Conservation (phyloP, 37 sponge, comb jelly and placozoan species). For the Ianthella basta region DNA sequence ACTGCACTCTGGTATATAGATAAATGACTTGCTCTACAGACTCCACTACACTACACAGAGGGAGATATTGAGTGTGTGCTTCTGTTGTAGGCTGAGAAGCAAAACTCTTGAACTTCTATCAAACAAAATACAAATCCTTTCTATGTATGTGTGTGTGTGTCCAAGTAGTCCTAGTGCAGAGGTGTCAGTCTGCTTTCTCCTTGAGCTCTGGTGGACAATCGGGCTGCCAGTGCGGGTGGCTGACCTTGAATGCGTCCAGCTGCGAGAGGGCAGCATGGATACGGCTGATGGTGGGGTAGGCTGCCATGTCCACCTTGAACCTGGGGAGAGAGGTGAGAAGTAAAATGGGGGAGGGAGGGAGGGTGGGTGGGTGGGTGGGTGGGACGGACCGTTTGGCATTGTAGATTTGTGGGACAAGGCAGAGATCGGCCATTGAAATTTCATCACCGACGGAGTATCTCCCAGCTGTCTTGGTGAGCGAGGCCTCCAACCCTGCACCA, state of each 20-base stretch:
- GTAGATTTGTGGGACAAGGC: conserved; percentile 92
- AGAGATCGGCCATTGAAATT: conserved; percentile 94
- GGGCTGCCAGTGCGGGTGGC: conserved; percentile 84
- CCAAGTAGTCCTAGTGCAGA: no score
- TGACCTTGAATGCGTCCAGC: conserved; percentile 74
- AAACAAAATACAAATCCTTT: no score
- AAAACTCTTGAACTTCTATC: no score
- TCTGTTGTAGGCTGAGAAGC: no score
- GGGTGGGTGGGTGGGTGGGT: not conserved
- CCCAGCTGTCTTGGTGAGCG: conserved; percentile 74
- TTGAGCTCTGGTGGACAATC: conserved; percentile 91
- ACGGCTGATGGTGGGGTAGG: conserved; percentile 81
- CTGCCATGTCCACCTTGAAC: conserved; percentile 86
- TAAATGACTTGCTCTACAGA: no score
- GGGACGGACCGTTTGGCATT: conserved; percentile 85
- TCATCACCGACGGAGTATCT: conserved; percentile 97
- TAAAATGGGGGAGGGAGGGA: not conserved
- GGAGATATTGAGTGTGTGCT: no score
- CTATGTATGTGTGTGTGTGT: no score
- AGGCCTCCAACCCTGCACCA: conserved; percentile 79
- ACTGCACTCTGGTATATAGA: no score
- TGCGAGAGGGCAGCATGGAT: conserved; percentile 69
- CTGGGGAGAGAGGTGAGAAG: conserved; percentile 22
- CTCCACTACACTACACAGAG: no score
- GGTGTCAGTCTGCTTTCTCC: no score